These are phyloP conservation scores for Bungarus multicinctus DNA, from an alignment of 2,113 vertebrate genomes.

Conservation along the genomic window DNA sequence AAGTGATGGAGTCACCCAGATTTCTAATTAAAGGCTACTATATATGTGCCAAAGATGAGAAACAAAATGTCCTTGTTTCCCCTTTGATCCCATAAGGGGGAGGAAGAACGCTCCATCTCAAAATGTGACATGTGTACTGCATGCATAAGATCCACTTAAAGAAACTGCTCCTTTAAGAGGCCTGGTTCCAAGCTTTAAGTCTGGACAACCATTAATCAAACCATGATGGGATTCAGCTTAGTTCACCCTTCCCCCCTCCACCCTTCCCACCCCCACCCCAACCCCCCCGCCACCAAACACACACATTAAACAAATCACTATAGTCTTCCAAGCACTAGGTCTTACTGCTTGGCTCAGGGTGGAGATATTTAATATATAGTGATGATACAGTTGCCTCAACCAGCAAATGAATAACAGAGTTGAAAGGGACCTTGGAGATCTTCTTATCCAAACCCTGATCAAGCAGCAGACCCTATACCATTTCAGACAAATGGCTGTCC, in stretches of 20 bases:
- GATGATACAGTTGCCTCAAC: background rate
- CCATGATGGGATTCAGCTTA: background rate
- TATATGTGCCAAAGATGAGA: background rate
- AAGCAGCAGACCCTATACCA: background rate
- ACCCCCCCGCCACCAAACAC: background rate
- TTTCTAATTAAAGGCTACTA: background rate
- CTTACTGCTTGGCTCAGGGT: background rate
- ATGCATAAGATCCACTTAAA: background rate
- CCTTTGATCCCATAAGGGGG: background rate
- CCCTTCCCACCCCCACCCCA: no score
- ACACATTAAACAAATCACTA: background rate
- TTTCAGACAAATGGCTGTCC: background rate
- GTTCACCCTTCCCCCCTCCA: no score
- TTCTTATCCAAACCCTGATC: background rate
- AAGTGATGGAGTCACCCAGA: background rate
- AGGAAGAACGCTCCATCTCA: background rate
- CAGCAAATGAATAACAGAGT: background rate
- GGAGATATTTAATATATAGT: background rate
- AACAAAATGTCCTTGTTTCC: background rate
- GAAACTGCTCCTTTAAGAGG: background rate
- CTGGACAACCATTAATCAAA: background rate
- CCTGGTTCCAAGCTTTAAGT: background rate
- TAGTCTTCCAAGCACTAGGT: background rate
- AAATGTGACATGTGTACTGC: background rate
- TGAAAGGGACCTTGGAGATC: background rate